Conservation (phyloP, 2,113 vertebrate genomes). For the Ranitomeya imitator region DNA sequence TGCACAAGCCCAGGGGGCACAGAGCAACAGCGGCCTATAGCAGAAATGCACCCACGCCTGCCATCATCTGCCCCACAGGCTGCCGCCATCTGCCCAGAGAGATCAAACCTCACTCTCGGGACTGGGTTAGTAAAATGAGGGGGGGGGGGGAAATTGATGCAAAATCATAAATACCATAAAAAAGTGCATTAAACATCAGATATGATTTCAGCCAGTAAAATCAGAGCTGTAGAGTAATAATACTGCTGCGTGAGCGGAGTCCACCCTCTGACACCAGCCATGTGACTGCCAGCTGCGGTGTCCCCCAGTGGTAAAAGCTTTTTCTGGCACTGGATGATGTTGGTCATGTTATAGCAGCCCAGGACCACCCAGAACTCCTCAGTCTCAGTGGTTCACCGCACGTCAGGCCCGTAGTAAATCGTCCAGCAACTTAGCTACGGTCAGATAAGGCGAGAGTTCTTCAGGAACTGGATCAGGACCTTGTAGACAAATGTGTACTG, state of each 20-base stretch:
- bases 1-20: background rate
- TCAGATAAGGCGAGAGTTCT: conserved; percentile 93
- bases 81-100: background rate
- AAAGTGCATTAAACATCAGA: conserved; percentile 73
- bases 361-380: background rate
- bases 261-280: background rate
- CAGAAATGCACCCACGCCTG: background rate
- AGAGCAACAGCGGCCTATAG: background rate
- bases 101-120: conserved; percentile 33
- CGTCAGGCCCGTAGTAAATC: background rate
- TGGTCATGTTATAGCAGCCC: background rate
- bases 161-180: conserved; percentile 58
- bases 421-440: conserved; percentile 19
- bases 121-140: conserved; percentile 43
- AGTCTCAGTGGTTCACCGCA: background rate
- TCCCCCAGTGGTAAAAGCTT: background rate
- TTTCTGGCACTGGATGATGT: background rate
- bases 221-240: conserved; percentile 66
- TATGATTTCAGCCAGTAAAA: conserved; percentile 73
- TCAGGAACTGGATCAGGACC: conserved; percentile 94
- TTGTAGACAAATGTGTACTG: conserved; percentile 96
- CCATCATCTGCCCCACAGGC: background rate
- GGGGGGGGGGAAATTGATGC: conserved; percentile 10
- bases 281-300: background rate
- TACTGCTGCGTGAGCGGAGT: conserved; percentile 66